Conservation (phyloP, 2,888 invertebrate species). For the Ophion ventricosus region DNA sequence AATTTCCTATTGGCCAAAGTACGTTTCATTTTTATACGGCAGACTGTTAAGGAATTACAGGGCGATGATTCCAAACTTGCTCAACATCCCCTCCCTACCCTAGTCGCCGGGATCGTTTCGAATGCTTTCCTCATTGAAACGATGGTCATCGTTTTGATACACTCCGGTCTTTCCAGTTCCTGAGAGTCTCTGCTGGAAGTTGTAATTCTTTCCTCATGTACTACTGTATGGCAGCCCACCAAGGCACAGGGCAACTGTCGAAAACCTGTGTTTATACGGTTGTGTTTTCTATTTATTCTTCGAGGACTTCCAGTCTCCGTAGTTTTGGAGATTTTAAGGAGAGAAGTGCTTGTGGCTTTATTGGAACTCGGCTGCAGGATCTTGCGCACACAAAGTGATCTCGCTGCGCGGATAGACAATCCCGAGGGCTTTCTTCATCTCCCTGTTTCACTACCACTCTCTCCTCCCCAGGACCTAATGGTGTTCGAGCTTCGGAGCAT, state of each 20-base stretch:
- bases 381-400: conserved; percentile 9
- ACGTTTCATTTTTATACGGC: no score
- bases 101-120: not conserved
- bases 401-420: conserved; percentile 37
- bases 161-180: not conserved
- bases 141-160: not conserved
- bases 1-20: no score
- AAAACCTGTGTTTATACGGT: not conserved
- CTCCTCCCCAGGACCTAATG: conserved; percentile 35
- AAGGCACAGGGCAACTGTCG: not conserved
- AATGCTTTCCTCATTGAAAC: conserved; percentile 27
- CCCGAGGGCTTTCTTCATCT: conserved; percentile 23
- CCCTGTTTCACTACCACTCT: not conserved
- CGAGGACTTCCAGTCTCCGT: not conserved
- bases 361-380: conserved; percentile 1
- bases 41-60: not conserved
- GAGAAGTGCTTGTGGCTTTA: not conserved
- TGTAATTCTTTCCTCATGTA: not conserved
- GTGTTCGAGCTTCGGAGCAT: conserved; percentile 45
- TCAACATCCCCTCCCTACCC: no score
- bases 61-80: not conserved
- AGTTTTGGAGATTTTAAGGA: not conserved
- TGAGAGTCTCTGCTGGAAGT: not conserved
- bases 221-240: not conserved
- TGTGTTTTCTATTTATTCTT: conserved; percentile 4